A percentile compares a stretch with the other conserved stretches of the same genome.
These are phyloP conservation scores for Cyrtonyx montezumae DNA, from an alignment of 2,113 vertebrate species.

Conservation along the genomic window DNA sequence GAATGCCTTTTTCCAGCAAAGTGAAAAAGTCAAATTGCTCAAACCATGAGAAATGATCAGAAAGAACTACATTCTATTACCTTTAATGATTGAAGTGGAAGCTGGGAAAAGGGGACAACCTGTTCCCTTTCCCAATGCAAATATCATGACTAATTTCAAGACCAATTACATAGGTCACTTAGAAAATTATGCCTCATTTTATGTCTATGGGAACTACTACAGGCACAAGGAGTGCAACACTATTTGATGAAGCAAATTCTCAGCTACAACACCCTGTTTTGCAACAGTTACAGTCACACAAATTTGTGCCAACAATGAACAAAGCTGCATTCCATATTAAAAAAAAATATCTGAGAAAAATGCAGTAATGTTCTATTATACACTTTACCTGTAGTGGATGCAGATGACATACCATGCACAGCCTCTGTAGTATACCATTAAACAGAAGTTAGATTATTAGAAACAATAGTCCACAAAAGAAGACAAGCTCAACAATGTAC, in stretches of 20 bases:
- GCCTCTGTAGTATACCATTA: not conserved
- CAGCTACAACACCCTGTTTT: too few species aligned
- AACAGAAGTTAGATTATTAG: not conserved
- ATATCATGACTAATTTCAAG: not conserved
- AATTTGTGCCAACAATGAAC: too few species aligned
- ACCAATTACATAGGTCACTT: not conserved
- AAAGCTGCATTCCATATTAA: too few species aligned
- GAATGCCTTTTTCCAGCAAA: not conserved
- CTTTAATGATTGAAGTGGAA: not conserved
- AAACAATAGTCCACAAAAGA: not conserved
- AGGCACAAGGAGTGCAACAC: too few species aligned
- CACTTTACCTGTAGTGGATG: rapidly evolving
- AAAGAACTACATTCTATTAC: not conserved
- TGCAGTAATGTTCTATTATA: not conserved
- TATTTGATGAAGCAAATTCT: too few species aligned
- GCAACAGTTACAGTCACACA: too few species aligned
- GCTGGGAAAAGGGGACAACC: not conserved
- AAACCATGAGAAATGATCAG: slow-evolving; percentile 21
- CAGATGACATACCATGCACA: not conserved
- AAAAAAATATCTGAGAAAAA: not conserved
- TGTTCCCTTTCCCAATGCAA: not conserved
- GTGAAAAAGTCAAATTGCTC: not conserved
- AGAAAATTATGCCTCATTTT: too few species aligned
- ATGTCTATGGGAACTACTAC: too few species aligned
- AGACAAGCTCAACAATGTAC: not conserved